Evolutionary conservation across 1,140 invertebrate genomes (phyloP).

Genomic region (Drosophila ercepeae): DNA sequence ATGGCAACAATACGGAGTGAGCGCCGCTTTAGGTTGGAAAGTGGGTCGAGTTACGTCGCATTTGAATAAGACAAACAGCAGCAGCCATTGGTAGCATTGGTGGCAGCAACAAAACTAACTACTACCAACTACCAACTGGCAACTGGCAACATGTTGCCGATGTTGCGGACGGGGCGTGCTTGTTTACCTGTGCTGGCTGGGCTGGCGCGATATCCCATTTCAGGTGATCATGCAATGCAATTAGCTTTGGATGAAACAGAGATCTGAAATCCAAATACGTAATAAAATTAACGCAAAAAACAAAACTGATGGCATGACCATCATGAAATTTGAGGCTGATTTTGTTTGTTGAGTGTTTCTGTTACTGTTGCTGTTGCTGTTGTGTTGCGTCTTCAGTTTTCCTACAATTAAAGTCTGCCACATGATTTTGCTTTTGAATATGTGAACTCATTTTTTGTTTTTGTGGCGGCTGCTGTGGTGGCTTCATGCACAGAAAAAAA

Average conservation of each 20-base stretch:
- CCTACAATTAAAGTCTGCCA: constrained; percentile 43
- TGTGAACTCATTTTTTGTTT: constrained; percentile 49
- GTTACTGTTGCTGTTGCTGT: constrained; percentile 7
- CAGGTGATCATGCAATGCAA: constrained; percentile 73
- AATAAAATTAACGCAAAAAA: constrained; percentile 67
- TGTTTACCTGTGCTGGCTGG: constrained; percentile 22
- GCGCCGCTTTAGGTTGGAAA: constrained; percentile 42
- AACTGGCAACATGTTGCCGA: constrained; percentile 44
- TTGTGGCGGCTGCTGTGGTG: constrained; percentile 50
- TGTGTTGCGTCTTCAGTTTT: constrained; percentile 23
- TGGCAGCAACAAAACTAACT: constrained; percentile 17
- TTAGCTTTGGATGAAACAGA: constrained; percentile 56
- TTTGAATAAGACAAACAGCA: constrained; percentile 62
- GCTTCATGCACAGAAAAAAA: background rate
- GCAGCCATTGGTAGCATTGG: constrained; percentile 6
- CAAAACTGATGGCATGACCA: constrained; percentile 56
- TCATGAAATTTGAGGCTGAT: constrained; percentile 51
- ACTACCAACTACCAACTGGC: background rate
- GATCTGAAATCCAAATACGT: constrained; percentile 50
- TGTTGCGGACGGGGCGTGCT: constrained; percentile 18
- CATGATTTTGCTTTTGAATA: constrained; percentile 53
- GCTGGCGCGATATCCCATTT: constrained; percentile 39
- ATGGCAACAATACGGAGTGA: constrained; percentile 46
- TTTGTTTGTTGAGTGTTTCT: constrained; percentile 26
- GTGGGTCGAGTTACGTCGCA: constrained; percentile 78